Evolutionary conservation across 1,140 invertebrate genomes (phyloP).

Genomic region (Aphelinus certus): DNA sequence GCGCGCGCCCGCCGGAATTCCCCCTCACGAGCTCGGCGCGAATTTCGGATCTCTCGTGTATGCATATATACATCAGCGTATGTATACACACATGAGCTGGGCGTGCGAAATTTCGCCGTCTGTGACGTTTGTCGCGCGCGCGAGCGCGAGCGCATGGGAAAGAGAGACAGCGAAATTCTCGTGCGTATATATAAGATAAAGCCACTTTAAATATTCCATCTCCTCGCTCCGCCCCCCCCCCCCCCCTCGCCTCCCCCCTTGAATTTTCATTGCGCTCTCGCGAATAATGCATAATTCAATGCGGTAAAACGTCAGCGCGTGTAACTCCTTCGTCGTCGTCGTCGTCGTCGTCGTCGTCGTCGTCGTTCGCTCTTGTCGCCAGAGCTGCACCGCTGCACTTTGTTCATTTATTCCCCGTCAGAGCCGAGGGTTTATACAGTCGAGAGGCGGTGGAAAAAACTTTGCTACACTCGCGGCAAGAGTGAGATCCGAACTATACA

Average conservation of each 20-base stretch:
- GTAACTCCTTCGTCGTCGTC: constrained; percentile 19
- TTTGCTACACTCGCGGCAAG: no score
- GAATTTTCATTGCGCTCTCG: constrained; percentile 20
- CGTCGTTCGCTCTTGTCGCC: no score
- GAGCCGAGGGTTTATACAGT: no score
- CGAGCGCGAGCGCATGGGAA: not conserved
- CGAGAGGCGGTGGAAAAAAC: no score
- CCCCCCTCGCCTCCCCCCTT: constrained; percentile 2
- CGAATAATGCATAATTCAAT: constrained; percentile 36
- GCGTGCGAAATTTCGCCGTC: constrained; percentile 8
- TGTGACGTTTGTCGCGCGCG: not conserved
- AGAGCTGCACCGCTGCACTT: not conserved
- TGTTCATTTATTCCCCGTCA: constrained; percentile 32
- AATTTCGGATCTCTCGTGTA: no score
- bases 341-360: not conserved
- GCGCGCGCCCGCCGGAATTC: no score
- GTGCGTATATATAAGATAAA: constrained; percentile 31
- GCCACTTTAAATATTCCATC: constrained; percentile 36
- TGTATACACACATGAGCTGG: not conserved
- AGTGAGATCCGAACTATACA: no score
- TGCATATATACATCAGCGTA: not conserved
- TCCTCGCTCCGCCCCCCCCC: not conserved
- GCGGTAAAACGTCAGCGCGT: constrained; percentile 25
- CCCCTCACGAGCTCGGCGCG: no score
- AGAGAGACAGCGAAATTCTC: constrained; percentile 10